A percentile compares a stretch with the other conserved stretches of the same genome.
Conservation (phyloP, 2,113 vertebrate genomes). For the Pyrgilauda ruficollis region DNA sequence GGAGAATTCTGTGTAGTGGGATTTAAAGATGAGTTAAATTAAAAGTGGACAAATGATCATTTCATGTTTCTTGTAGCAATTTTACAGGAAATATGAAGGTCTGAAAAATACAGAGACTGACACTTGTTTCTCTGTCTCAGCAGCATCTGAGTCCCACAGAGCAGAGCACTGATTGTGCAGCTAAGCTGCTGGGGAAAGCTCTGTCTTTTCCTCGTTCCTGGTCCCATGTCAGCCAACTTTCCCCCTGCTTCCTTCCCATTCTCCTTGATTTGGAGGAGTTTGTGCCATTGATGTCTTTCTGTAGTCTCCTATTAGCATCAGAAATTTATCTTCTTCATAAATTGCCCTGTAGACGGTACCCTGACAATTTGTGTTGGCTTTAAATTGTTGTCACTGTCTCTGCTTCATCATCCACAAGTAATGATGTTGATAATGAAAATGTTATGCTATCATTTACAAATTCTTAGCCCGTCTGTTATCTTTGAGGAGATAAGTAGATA, state of each 20-base stretch:
- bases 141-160: background rate
- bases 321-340: constrained; percentile 17
- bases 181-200: background rate
- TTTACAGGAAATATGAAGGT: background rate
- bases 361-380: background rate
- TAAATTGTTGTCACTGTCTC: constrained; percentile 39
- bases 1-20: background rate
- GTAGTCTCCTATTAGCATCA: background rate
- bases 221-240: background rate
- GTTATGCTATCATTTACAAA: constrained; percentile 23
- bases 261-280: background rate
- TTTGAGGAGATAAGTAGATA: background rate
- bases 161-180: background rate
- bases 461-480: background rate
- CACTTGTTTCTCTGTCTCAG: background rate
- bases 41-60: background rate
- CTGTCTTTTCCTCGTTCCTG: background rate
- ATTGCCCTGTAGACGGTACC: background rate
- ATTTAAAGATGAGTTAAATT: background rate
- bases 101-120: background rate
- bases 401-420: constrained; percentile 42
- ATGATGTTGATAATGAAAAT: constrained; percentile 48
- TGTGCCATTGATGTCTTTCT: background rate
- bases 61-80: background rate
- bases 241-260: background rate